Conservation (phyloP, 2,113 vertebrate genomes). For the Shinisaurus crocodilurus region DNA sequence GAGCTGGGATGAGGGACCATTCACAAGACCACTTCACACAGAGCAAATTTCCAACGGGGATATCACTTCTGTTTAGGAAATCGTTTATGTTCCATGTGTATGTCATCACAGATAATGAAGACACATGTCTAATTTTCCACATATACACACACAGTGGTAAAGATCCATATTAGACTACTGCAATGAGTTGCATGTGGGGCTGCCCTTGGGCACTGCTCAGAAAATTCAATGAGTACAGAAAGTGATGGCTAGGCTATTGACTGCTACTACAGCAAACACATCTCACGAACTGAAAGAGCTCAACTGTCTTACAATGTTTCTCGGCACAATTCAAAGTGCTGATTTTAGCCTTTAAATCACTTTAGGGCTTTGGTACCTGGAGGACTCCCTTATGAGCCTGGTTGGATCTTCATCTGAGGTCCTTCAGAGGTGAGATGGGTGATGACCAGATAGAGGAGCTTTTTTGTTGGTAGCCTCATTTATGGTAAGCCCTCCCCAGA, state of each 20-base stretch:
- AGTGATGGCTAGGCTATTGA: not conserved
- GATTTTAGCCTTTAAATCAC: too few relatives aligned
- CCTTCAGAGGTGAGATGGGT: too few relatives aligned
- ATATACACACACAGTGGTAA: not conserved
- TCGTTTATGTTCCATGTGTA: not conserved
- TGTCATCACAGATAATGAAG: not conserved
- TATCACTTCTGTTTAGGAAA: not conserved
- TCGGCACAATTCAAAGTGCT: too few relatives aligned
- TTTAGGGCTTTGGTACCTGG: too few relatives aligned
- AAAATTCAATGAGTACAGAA: not conserved
- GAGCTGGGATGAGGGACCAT: not conserved
- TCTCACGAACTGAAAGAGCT: too few relatives aligned
- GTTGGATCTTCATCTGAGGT: too few relatives aligned
- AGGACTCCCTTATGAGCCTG: too few relatives aligned
- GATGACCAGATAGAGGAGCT: too few relatives aligned
- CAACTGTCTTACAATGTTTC: too few relatives aligned
- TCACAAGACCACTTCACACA: not conserved
- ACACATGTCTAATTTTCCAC: not conserved
- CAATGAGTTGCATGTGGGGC: not conserved
- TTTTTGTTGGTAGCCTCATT: too few relatives aligned
- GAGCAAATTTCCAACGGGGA: not conserved
- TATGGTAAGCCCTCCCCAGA: too few relatives aligned
- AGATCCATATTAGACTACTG: not conserved
- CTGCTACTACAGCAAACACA: not conserved
- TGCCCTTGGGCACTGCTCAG: not conserved